These are phyloP conservation scores for Dendrolimus houi DNA, from an alignment of 2,888 invertebrate species.

Conservation along the genomic window DNA sequence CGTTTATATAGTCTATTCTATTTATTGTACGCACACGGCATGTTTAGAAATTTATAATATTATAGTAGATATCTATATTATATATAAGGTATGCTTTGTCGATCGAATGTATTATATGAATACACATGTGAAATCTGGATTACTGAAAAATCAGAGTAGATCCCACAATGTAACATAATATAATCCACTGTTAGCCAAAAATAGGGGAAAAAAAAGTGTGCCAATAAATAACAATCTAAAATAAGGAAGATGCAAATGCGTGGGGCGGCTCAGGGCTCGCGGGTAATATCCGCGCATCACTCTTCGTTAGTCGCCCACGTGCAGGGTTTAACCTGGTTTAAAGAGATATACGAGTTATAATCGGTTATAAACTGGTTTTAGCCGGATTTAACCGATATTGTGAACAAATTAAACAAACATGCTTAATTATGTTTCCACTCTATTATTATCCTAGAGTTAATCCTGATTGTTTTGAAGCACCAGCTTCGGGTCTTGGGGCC, in stretches of 20 bases:
- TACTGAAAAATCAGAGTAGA: not conserved
- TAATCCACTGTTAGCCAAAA: not conserved
- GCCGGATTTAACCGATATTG: not conserved
- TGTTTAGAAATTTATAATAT: too few relatives aligned
- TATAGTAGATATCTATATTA: too few relatives aligned
- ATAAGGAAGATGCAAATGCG: not conserved
- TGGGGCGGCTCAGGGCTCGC: not conserved
- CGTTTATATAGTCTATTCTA: too few relatives aligned
- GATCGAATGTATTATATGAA: too few relatives aligned
- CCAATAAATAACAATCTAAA: not conserved
- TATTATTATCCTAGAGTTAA: too few relatives aligned
- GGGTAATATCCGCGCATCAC: not conserved
- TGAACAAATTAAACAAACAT: too few relatives aligned
- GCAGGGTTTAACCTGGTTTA: not conserved
- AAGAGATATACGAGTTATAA: not conserved
- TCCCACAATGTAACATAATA: not conserved
- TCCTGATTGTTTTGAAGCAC: too few relatives aligned
- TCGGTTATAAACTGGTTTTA: not conserved
- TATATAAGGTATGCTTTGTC: too few relatives aligned
- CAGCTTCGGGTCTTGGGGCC: too few relatives aligned
- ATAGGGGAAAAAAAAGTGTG: not conserved
- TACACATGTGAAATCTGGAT: not conserved
- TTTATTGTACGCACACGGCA: too few relatives aligned
- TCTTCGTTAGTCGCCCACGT: not conserved
- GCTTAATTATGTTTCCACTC: too few relatives aligned